phyloP scores from a whole-genome alignment of 2,888 invertebrate genomes.

The Chirona hameri region DNA sequence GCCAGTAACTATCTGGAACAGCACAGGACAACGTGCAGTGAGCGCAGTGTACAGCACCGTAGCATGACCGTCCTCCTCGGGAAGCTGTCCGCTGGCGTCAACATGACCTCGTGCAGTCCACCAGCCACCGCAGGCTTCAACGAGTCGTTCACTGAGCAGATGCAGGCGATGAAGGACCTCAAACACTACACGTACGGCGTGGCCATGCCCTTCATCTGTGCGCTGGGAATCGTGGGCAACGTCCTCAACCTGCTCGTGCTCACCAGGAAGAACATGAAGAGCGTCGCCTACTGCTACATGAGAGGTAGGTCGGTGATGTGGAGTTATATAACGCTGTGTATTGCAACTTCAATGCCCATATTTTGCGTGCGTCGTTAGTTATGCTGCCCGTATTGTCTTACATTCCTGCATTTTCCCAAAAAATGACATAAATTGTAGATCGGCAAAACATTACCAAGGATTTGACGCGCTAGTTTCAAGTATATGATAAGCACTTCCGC shows the following conservation, averaged over 20 bases:
- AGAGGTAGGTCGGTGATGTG: slow-evolving; percentile 55
- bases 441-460: no score
- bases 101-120: not conserved
- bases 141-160: not conserved
- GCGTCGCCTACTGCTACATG: slow-evolving; percentile 75
- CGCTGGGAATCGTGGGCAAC: slow-evolving; percentile 71
- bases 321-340: no score
- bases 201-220: slow-evolving; percentile 64
- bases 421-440: no score
- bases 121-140: not conserved
- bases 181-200: slow-evolving; percentile 63
- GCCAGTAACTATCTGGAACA: no score
- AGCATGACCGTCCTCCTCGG: no score
- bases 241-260: slow-evolving; percentile 72
- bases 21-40: no score
- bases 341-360: no score
- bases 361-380: no score
- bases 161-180: slow-evolving; percentile 36
- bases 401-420: no score
- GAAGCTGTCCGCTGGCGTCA: not conserved
- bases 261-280: slow-evolving; percentile 69
- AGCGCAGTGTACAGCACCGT: no score
- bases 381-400: not conserved
- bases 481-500: no score
- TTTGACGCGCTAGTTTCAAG: no score